Conservation (phyloP, 2,888 invertebrate genomes). For the Thera obeliscata region DNA sequence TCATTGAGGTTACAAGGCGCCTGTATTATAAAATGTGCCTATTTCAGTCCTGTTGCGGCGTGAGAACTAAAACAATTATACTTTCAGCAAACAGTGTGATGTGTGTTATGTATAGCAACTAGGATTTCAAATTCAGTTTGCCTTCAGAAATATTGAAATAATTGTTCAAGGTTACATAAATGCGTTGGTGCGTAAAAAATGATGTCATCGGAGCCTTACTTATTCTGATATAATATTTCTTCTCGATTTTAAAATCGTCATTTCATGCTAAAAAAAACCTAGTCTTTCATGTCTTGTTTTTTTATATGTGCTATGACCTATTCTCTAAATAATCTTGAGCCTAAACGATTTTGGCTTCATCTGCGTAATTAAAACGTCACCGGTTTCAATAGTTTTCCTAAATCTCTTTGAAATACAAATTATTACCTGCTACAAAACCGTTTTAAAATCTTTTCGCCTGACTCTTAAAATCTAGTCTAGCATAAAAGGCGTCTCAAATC, state of each 20-base stretch:
- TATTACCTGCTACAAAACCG: constrained; percentile 5
- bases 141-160: constrained; percentile 24
- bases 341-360: background rate
- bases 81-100: constrained; percentile 31
- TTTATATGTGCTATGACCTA: background rate
- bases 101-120: constrained; percentile 19
- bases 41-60: constrained; percentile 11
- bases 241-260: background rate
- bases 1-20: background rate
- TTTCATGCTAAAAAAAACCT: too few species aligned
- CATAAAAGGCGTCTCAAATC: constrained; percentile 23
- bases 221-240: constrained; percentile 1
- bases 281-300: background rate
- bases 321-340: background rate
- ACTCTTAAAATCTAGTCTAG: constrained; percentile 26
- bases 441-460: constrained; percentile 17
- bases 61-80: constrained; percentile 26
- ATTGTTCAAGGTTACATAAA: constrained; percentile 24
- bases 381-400: background rate
- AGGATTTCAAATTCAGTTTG: constrained; percentile 26
- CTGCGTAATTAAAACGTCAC: background rate
- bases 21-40: constrained; percentile 2
- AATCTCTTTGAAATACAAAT: constrained; percentile 13
- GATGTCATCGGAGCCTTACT: constrained; percentile 10
- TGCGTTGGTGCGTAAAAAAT: constrained; percentile 17